phyloP scores from a whole-genome alignment of 2,888 invertebrate genomes.

The Drosophila quasianomalipes region DNA sequence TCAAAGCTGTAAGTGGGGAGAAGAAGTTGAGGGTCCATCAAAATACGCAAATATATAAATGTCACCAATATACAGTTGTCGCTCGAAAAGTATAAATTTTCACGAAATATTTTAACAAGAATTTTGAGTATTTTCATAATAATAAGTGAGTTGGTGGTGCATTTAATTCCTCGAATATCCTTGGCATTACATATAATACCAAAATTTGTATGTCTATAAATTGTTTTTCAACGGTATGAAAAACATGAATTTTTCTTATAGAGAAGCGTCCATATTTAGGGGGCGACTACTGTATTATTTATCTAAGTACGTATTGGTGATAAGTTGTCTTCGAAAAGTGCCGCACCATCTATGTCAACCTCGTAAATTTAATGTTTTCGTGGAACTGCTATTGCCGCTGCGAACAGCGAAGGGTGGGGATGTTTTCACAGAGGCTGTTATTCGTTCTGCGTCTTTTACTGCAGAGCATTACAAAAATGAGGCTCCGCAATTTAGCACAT shows the following conservation, averaged over 20 bases:
- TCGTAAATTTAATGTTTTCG: constrained; percentile 68
- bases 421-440: constrained; percentile 5
- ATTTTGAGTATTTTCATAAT: not conserved
- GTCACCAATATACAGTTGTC: not conserved
- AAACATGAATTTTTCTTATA: not conserved
- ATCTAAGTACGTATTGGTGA: constrained; percentile 57
- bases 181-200: not conserved
- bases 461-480: constrained; percentile 41
- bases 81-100: not conserved
- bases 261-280: not conserved
- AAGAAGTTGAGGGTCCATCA: not conserved
- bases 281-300: constrained; percentile 14
- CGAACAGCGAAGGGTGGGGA: not conserved
- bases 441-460: constrained; percentile 3
- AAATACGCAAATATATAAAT: constrained; percentile 22
- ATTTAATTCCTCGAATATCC: not conserved
- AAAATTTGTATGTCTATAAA: not conserved
- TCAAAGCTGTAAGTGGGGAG: constrained; percentile 89
- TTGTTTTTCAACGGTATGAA: not conserved
- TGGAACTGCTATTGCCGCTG: constrained; percentile 5
- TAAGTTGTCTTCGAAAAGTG: constrained; percentile 60
- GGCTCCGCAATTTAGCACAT: constrained; percentile 54
- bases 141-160: not conserved
- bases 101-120: not conserved
- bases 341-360: constrained; percentile 37